These are phyloP conservation scores for Sthenelais limicola DNA, from an alignment of 2,888 invertebrate genomes.

Conservation along the genomic window DNA sequence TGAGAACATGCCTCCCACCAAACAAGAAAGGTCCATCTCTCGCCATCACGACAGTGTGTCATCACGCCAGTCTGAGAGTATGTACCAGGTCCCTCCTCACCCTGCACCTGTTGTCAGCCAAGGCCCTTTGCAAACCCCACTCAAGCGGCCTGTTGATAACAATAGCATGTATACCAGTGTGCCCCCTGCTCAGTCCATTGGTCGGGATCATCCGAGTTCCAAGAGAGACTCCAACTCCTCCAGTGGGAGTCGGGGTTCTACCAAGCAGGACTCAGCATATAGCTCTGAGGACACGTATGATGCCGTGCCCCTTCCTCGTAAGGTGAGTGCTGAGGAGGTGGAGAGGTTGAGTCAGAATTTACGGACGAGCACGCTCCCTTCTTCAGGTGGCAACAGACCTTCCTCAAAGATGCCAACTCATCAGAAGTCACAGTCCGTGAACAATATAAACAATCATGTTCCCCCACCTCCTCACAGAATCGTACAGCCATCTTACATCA, in stretches of 20 bases:
- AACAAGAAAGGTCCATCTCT: background rate
- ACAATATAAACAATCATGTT: background rate
- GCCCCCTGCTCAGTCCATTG: background rate
- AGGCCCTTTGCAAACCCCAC: background rate
- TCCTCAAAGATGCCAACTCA: background rate
- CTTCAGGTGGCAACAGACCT: background rate
- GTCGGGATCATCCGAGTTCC: background rate
- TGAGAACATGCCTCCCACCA: background rate
- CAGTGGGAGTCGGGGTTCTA: background rate
- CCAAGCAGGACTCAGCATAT: background rate
- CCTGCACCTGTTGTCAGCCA: background rate
- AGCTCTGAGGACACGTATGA: conserved; percentile 25
- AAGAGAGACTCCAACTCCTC: conserved; percentile 26
- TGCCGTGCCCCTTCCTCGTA: conserved; percentile 16
- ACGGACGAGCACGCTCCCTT: background rate
- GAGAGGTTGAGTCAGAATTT: background rate
- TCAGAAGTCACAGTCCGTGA: conserved; percentile 4
- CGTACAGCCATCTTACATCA: conserved; percentile 56
- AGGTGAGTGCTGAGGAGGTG: background rate
- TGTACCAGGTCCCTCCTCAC: conserved; percentile 13
- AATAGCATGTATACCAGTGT: conserved; percentile 11
- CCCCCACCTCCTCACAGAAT: conserved; percentile 18
- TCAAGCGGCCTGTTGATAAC: background rate
- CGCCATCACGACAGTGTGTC: too few species aligned
- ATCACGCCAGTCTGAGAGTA: conserved; percentile 6